Evolutionary conservation across 1,140 invertebrate genomes (phyloP).

Genomic region (Zaprionus tsacasi): DNA sequence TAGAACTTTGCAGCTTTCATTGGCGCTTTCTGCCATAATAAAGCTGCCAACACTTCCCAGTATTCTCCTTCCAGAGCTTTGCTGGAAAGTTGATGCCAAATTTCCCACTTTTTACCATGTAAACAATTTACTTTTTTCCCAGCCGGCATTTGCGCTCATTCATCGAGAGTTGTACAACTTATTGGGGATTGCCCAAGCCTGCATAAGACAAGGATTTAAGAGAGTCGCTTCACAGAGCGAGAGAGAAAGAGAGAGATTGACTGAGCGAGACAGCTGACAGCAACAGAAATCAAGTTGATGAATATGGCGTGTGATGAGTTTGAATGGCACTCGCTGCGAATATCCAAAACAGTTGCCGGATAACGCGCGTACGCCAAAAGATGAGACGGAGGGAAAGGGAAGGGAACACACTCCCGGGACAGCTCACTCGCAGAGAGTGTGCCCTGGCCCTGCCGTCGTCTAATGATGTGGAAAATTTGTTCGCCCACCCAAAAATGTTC

Average conservation of each 20-base stretch:
- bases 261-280: conserved; percentile 7
- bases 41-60: conserved; percentile 40
- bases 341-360: conserved; percentile 35
- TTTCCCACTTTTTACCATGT: conserved; percentile 35
- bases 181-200: conserved; percentile 31
- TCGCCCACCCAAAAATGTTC: conserved; percentile 34
- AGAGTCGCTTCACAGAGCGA: neutral
- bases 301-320: conserved; percentile 71
- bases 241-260: neutral
- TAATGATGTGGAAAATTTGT: conserved; percentile 76
- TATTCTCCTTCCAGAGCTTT: conserved; percentile 54
- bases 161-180: conserved; percentile 49
- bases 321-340: conserved; percentile 40
- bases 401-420: conserved; percentile 31
- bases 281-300: conserved; percentile 66
- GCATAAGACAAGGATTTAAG: conserved; percentile 38
- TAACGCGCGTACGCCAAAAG: conserved; percentile 3
- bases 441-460: conserved; percentile 43
- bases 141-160: conserved; percentile 61
- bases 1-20: neutral
- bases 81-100: conserved; percentile 32
- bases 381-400: neutral
- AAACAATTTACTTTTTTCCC: conserved; percentile 44
- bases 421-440: conserved; percentile 45
- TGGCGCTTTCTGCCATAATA: conserved; percentile 51